Base-by-base conservation (phyloP, 2,797 vertebrate genomes). In the Hafferia zeledoni region DNA sequence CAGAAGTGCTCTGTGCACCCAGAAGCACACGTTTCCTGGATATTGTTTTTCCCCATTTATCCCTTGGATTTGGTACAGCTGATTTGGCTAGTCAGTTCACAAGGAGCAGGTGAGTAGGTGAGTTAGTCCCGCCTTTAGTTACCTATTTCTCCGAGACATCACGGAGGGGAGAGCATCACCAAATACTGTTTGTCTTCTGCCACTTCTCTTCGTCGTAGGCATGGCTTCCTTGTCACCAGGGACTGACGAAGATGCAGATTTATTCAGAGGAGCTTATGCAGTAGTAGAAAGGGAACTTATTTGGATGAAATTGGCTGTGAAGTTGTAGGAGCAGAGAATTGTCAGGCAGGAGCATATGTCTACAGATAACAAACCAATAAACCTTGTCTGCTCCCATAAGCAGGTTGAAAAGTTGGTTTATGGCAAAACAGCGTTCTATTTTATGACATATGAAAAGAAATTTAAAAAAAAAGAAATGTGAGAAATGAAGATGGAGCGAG, bases 91-190 rank as follows among this genome's bases (percentile, higher is more conserved):
- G 13, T 35, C 41, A 37, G 18, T 19, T n/a, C 35, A 25, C 1
- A 2, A 13, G 17, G 13, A 67, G 19, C 9, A 8, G 17, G 23
- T 64, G 33, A 77, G 16, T 15, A 20, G 10, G 5, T 50, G 35
- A 63, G 16, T 53, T 41, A 75, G 19, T 47, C 20, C 27, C 59
- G 57, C 28, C 28, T 72, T 68, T 35, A 46, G 25, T 63, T 70
- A 53, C 7, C 9, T 35, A 4, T 80, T 68, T 41, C 27, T 22
- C 1, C 1, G 35, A 65, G 53, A 53, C 1, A 1, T 16, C 25
- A 44, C 30, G 2, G 3, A 37, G 3, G 7, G 18, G 9, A 75
- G 9, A 53, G 43, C 44, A 79, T 27, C 0, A 0, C 20, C 35
- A 67, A 49, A 65, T 1, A 1, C 20, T 1, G 2, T 47, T 33